Evolutionary conservation across 2,113 vertebrate genomes (phyloP), one percentile per base, ranked within the genome.

Genomic region (Nerophis ophidion): DNA sequence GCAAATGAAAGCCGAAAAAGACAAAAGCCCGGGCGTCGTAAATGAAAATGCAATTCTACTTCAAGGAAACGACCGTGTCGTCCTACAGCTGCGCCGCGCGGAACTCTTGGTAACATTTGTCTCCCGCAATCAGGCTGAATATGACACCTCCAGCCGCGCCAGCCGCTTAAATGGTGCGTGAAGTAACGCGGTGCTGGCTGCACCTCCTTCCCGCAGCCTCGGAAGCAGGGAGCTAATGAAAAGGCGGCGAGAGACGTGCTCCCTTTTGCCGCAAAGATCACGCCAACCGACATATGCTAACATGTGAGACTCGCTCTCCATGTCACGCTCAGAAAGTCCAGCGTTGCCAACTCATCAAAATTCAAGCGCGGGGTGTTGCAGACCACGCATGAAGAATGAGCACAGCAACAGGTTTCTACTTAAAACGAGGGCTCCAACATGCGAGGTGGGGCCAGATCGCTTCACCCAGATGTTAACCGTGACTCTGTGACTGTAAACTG

Each of bases 81-180:
- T 63, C 36, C 48, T 16, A 12, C 64, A 58, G 35, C 19, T 57
- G 13, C 71, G 66, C 74, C 67, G 63, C 77, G 75, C 83, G 80
- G 82, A 82, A 70, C 71, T 76, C 63, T 48, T 80, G 79, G 69
- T 62, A 72, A 79, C 61, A 79, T 82, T 71, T 75, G 68, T 79
- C 75, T 76, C 70, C 74, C 55, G 71, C 78, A 75, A 67, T 62
- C 61, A 75, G 50, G 44, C 61, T 68, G 79, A 81, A 81, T 80
- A 61, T 65, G 77, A 80, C 71, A 63, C 62, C 66, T 71, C 68
- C 74, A 71, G 75, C 65, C 58, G 75, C 65, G 69, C 69, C 57
- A 84, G 70, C 78, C 82, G 71, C 72, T 82, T 70, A 74, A 71
- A 77, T 77, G 59, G 61, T 73, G 64, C 79, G 77, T 74, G 79